Percentiles rank a stretch among this genome's conserved stretches.
Conservation (phyloP, 2,888 invertebrate genomes). For the Ichneumon xanthorius region DNA sequence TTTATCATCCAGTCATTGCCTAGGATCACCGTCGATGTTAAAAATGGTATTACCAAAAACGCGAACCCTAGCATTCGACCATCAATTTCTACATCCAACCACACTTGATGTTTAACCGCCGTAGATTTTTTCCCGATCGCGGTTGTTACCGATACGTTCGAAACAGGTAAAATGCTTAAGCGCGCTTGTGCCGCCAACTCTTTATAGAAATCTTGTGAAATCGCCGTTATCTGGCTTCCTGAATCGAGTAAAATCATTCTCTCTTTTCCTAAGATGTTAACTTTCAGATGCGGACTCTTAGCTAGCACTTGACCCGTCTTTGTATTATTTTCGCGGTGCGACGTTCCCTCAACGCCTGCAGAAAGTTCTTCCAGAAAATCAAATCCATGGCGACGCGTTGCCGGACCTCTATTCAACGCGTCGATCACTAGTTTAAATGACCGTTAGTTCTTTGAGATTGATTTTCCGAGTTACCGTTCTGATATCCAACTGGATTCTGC, state of each 20-base stretch:
- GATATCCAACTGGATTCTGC: background rate
- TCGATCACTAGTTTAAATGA: conserved; percentile 11
- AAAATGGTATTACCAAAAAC: background rate
- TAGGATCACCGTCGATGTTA: background rate
- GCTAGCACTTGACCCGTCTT: background rate
- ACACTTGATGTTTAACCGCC: background rate
- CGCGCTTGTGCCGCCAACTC: background rate
- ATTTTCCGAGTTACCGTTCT: background rate
- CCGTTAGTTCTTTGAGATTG: background rate
- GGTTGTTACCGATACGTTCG: background rate
- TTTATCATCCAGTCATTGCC: conserved; percentile 26
- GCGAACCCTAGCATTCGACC: background rate
- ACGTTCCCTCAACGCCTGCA: background rate
- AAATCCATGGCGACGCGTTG: background rate
- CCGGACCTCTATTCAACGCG: conserved; percentile 20
- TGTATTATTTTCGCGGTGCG: conserved; percentile 3
- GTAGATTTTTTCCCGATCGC: conserved; percentile 22
- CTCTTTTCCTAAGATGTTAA: background rate
- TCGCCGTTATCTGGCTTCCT: background rate
- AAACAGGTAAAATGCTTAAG: background rate
- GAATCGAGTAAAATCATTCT: background rate
- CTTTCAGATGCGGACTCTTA: background rate
- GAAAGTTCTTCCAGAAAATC: conserved; percentile 1
- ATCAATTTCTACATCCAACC: background rate
- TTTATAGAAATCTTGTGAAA: background rate